Evolutionary conservation across 64 coral and sea anemone genomes (phyloP).

Genomic region (Montipora capricornis): DNA sequence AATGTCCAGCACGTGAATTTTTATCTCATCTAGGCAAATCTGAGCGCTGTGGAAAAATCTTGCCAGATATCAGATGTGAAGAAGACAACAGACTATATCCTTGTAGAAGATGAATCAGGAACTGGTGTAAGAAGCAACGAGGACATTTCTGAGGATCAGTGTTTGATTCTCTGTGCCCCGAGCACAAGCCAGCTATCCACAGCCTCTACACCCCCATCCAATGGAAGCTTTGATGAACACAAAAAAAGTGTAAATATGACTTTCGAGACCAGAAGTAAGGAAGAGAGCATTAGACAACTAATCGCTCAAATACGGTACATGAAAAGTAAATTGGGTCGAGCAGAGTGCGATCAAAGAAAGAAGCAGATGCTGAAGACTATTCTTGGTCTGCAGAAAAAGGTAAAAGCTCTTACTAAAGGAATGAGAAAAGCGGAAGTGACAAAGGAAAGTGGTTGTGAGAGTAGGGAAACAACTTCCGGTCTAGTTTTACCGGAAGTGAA

Average conservation of each 20-base stretch:
- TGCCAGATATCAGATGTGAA: background rate
- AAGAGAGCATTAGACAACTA: slow-evolving; percentile 7
- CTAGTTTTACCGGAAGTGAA: background rate
- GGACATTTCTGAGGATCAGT: background rate
- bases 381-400: background rate
- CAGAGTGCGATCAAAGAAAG: slow-evolving; percentile 17
- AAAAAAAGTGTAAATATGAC: background rate
- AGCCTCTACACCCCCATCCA: background rate
- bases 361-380: slow-evolving; percentile 11
- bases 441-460: background rate
- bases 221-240: background rate
- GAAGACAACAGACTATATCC: background rate
- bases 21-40: background rate
- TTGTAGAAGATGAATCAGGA: background rate
- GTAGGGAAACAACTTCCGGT: background rate
- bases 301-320: slow-evolving; percentile 3
- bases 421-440: background rate
- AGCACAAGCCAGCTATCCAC: background rate
- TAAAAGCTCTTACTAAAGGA: slow-evolving; percentile 21
- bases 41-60: background rate
- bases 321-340: slow-evolving; percentile 28
- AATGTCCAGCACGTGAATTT: too few relatives aligned
- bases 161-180: background rate
- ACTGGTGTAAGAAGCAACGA: too few relatives aligned
- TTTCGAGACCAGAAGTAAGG: background rate